A percentile compares a stretch with the other conserved stretches of the same genome.
These are phyloP conservation scores for Platysternon megacephalum DNA, from an alignment of 2,113 vertebrate genomes.

Conservation along the genomic window DNA sequence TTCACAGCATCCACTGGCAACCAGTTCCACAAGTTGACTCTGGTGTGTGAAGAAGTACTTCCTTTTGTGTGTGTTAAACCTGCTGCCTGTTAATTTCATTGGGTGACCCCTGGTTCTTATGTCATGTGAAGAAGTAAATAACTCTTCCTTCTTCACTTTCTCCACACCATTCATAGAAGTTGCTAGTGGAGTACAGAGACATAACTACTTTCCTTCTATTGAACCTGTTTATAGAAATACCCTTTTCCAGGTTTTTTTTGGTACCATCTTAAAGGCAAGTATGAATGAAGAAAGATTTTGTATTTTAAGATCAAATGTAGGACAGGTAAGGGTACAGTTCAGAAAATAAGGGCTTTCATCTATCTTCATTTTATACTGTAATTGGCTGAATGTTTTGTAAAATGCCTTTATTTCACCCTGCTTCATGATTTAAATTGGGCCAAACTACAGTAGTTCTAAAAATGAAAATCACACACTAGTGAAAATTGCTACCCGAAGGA, in stretches of 20 bases:
- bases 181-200: neutral
- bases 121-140: neutral
- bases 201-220: neutral
- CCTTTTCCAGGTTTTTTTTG: neutral
- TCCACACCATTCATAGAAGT: neutral
- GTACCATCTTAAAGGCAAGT: neutral
- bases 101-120: neutral
- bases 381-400: constrained; percentile 31
- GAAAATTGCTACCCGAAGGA: constrained; percentile 32
- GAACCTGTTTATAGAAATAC: neutral
- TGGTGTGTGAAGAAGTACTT: neutral
- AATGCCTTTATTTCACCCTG: constrained; percentile 21
- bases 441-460: constrained; percentile 5
- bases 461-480: constrained; percentile 34
- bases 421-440: constrained; percentile 14
- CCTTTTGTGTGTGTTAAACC: neutral
- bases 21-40: neutral
- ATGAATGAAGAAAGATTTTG: neutral
- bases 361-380: neutral
- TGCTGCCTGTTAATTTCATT: neutral
- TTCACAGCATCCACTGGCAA: neutral
- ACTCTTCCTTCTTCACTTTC: neutral
- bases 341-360: constrained; percentile 24
- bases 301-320: neutral
- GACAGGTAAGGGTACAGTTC: neutral